A percentile compares a stretch with the other conserved stretches of the same genome.
Evolutionary conservation across 2,888 invertebrate genomes (phyloP).

Genomic region (Coelinius sp.): DNA sequence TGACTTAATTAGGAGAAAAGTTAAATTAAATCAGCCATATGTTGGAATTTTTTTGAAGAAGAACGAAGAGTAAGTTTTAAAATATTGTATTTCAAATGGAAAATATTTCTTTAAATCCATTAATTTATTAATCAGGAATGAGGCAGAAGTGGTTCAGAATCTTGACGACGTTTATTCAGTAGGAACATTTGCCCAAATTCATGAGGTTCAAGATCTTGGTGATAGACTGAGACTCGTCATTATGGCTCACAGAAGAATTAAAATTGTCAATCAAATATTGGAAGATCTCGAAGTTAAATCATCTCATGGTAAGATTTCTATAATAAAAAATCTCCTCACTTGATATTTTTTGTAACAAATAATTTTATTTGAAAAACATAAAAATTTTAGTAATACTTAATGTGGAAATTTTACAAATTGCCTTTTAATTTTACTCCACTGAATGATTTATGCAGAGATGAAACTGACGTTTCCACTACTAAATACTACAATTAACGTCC

Average conservation of each 20-base stretch:
- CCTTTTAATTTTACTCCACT: background rate
- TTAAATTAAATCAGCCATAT: slow-evolving; percentile 96
- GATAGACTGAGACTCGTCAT: slow-evolving; percentile 92
- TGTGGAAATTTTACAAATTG: slow-evolving; percentile 6
- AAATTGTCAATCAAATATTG: slow-evolving; percentile 83
- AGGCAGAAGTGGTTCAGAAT: slow-evolving; percentile 86
- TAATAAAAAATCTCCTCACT: background rate
- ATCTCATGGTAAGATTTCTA: slow-evolving; percentile 72
- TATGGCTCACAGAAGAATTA: slow-evolving; percentile 93
- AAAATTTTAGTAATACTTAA: background rate
- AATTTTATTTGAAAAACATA: background rate
- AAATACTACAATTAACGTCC: slow-evolving; percentile 86
- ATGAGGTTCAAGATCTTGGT: slow-evolving; percentile 96
- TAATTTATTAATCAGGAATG: slow-evolving; percentile 81
- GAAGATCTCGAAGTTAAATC: slow-evolving; percentile 79
- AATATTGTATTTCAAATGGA: too few relatives aligned
- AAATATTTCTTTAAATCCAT: too few relatives aligned
- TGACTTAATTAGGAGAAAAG: slow-evolving; percentile 91
- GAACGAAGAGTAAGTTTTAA: slow-evolving; percentile 80
- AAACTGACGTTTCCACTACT: slow-evolving; percentile 87
- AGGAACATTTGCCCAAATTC: slow-evolving; percentile 98
- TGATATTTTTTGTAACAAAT: background rate
- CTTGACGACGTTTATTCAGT: slow-evolving; percentile 89
- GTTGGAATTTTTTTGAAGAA: slow-evolving; percentile 97
- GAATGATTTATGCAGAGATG: slow-evolving; percentile 73